A percentile compares a stretch with the other conserved stretches of the same genome.
Evolutionary conservation across 2,113 vertebrate genomes (phyloP).

Genomic region (Corythornis madagascariensis): DNA sequence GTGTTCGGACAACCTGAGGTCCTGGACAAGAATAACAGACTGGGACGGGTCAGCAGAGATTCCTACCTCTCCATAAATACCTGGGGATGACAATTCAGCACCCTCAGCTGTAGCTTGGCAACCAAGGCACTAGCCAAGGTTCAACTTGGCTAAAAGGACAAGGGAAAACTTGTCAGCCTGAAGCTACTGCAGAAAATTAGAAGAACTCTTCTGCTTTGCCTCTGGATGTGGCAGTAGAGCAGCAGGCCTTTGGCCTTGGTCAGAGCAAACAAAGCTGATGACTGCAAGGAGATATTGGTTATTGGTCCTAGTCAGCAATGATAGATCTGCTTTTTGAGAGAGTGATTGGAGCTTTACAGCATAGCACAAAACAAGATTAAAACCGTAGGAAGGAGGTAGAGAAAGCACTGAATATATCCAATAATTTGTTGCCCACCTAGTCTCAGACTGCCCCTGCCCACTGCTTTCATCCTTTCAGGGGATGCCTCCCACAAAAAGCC

Average conservation of each 20-base stretch:
- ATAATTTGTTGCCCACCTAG: background rate
- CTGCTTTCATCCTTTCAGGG: background rate
- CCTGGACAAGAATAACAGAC: background rate
- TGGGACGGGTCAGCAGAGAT: background rate
- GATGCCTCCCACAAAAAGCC: background rate
- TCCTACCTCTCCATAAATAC: background rate
- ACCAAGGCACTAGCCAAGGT: background rate
- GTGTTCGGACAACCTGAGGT: background rate
- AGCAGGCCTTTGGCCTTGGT: background rate
- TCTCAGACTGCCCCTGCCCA: background rate
- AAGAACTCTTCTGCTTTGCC: background rate
- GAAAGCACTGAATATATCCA: background rate
- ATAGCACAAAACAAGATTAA: background rate
- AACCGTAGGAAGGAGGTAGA: background rate
- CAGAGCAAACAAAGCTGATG: background rate
- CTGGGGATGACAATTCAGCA: background rate
- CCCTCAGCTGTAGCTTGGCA: background rate
- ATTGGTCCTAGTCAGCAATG: background rate
- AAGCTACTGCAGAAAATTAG: background rate
- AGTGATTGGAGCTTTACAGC: background rate
- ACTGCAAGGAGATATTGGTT: background rate
- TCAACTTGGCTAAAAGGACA: background rate
- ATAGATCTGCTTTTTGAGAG: background rate
- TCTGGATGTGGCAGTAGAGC: background rate
- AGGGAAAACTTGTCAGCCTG: background rate